These are phyloP conservation scores for Eudorcas thomsonii DNA, from an alignment of 2,113 vertebrate species.

Conservation along the genomic window DNA sequence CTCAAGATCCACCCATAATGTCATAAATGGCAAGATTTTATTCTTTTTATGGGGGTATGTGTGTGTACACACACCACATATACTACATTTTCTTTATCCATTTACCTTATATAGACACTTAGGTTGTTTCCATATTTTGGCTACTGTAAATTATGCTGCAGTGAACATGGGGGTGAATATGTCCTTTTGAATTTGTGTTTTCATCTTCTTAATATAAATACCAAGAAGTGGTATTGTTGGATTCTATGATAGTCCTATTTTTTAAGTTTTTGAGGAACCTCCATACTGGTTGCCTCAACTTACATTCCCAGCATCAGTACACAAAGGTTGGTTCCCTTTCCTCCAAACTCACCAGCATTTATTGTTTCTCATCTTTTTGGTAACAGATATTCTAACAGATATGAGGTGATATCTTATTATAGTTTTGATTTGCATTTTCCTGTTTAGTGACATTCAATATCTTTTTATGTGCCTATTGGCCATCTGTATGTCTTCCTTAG, in stretches of 20 bases:
- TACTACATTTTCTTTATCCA: neutral
- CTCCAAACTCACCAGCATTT: neutral
- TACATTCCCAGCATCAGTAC: neutral
- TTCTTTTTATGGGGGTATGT: neutral
- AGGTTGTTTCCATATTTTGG: neutral
- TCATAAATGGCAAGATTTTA: neutral
- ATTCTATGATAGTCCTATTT: neutral
- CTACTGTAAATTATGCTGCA: neutral
- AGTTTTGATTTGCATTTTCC: neutral
- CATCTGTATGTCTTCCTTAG: neutral
- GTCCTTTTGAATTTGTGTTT: neutral
- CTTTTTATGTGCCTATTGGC: neutral
- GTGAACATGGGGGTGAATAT: neutral
- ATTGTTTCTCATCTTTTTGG: neutral
- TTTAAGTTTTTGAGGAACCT: neutral
- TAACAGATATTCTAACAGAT: neutral
- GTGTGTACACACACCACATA: neutral
- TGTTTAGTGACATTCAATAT: neutral
- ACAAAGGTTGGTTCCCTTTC: neutral
- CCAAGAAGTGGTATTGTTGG: neutral
- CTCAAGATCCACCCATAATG: neutral
- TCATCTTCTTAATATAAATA: neutral
- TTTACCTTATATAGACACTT: neutral
- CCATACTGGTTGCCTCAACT: neutral
- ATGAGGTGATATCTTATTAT: neutral